phyloP scores from a whole-genome alignment of 2,797 vertebrate genomes.

The Enteromius afrohamiltoni region DNA sequence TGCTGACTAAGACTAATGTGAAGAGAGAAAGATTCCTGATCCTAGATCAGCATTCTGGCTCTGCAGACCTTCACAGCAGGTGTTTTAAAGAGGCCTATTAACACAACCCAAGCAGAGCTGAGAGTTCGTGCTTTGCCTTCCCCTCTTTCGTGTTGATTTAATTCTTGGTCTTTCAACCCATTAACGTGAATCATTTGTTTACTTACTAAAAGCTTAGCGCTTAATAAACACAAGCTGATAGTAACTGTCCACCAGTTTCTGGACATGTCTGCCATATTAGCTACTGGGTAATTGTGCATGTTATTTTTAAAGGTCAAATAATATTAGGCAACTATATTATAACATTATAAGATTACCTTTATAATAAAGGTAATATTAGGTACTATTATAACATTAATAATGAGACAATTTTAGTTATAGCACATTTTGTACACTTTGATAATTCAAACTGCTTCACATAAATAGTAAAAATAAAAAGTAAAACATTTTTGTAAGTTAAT shows the following conservation, averaged over 20 bases:
- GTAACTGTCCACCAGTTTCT: constrained; percentile 3
- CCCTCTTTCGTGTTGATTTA: constrained; percentile 7
- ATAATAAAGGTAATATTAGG: no score
- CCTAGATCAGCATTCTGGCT: constrained; percentile 41
- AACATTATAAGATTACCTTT: no score
- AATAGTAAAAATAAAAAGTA: background rate
- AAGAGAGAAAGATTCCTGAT: constrained; percentile 36
- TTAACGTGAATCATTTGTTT: constrained; percentile 41
- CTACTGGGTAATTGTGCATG: no score
- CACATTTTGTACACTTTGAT: background rate
- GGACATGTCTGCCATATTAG: background rate
- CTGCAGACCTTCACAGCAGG: constrained; percentile 38
- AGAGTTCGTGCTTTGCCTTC: background rate
- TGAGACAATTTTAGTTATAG: background rate
- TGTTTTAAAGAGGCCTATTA: constrained; percentile 28
- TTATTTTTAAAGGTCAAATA: no score
- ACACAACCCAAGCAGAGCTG: constrained; percentile 15
- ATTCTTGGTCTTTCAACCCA: constrained; percentile 2
- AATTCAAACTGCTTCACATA: background rate
- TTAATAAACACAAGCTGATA: constrained; percentile 28
- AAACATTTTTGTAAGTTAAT: background rate
- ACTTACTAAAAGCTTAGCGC: constrained; percentile 37
- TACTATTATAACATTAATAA: no score
- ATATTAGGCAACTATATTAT: no score
- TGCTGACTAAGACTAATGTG: constrained; percentile 42